Percentiles rank a stretch among this genome's conserved stretches.
Evolutionary conservation across 2,113 vertebrate genomes (phyloP).

Genomic region (Probosciger aterrimus): DNA sequence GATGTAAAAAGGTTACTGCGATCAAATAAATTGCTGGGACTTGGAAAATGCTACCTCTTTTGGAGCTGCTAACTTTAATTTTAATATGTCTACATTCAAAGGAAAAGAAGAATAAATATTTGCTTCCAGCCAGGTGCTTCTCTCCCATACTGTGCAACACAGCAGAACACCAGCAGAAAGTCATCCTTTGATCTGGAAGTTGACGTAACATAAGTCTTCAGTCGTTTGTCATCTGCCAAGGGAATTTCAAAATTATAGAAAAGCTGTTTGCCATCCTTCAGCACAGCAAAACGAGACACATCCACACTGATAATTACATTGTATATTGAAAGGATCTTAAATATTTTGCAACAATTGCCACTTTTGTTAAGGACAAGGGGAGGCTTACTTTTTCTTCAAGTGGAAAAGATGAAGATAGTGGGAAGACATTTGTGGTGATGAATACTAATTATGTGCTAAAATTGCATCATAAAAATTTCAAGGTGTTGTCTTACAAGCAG

Average conservation of each 20-base stretch:
- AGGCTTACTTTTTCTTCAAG: neutral
- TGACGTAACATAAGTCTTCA: neutral
- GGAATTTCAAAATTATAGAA: neutral
- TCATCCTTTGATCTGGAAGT: constrained; percentile 16
- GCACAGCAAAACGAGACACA: neutral
- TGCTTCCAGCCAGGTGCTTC: neutral
- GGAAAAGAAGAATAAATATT: constrained; percentile 17
- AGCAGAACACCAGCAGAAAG: neutral
- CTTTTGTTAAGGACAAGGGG: neutral
- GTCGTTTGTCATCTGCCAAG: neutral
- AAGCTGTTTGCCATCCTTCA: neutral
- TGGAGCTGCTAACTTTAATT: neutral
- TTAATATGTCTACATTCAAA: neutral
- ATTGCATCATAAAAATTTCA: neutral
- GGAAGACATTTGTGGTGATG: neutral
- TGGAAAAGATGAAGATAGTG: neutral
- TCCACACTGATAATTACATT: neutral
- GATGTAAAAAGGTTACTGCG: neutral
- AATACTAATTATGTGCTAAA: neutral
- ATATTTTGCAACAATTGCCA: neutral
- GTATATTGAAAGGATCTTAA: neutral
- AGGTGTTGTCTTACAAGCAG: neutral
- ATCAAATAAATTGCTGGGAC: neutral
- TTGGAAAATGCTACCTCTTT: neutral
- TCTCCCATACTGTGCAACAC: neutral